Percentiles rank a stretch among this genome's conserved stretches.
These are phyloP conservation scores for Leucopsar rothschildi DNA, from an alignment of 2,113 vertebrate genomes.

Conservation along the genomic window DNA sequence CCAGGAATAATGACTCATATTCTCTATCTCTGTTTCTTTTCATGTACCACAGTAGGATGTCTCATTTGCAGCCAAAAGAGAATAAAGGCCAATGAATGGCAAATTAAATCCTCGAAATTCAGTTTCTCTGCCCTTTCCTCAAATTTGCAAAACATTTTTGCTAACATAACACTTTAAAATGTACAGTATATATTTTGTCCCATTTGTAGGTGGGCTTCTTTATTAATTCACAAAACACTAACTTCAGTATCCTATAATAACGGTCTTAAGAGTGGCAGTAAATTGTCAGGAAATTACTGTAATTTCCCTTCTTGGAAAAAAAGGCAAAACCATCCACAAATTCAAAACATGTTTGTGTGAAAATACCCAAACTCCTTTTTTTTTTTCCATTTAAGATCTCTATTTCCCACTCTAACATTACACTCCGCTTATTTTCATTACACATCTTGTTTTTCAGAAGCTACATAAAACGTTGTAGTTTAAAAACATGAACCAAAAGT, in stretches of 20 bases:
- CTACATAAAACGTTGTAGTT: neutral
- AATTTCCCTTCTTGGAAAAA: neutral
- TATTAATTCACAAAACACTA: constrained; percentile 28
- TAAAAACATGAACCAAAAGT: neutral
- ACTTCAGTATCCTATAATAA: neutral
- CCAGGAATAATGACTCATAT: neutral
- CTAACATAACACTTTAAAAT: neutral
- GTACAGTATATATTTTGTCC: neutral
- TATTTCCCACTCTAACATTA: neutral
- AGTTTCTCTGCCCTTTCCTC: neutral
- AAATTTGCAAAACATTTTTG: constrained; percentile 17
- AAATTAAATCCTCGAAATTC: constrained; percentile 6
- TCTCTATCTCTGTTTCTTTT: neutral
- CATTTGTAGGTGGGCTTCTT: neutral
- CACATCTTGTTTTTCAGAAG: neutral
- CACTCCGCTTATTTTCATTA: neutral
- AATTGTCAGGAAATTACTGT: constrained; percentile 24
- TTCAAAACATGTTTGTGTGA: neutral
- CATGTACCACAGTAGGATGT: neutral
- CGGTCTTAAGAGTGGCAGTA: neutral
- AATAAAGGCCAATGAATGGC: neutral
- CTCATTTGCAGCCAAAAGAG: neutral
- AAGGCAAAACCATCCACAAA: neutral
- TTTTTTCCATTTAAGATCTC: neutral
- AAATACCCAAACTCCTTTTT: neutral